Evolutionary conservation across 1,140 invertebrate genomes (phyloP), one percentile per base, ranked within the genome.

Genomic region (Eciton burchellii): DNA sequence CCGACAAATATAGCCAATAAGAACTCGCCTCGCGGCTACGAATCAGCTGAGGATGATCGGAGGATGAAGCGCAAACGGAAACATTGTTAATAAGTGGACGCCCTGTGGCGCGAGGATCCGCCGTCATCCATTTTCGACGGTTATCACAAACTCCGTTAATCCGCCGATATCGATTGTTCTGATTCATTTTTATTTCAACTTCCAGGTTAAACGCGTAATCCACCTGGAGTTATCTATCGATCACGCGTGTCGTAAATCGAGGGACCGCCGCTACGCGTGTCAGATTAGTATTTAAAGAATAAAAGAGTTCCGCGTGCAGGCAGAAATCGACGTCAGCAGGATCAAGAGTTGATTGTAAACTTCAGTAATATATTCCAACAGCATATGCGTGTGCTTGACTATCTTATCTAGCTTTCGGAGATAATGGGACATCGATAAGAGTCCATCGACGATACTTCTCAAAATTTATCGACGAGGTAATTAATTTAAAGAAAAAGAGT

Each of bases 21-120:
- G 47, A 73, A n/a, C n/a, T 16, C 41, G 29, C 0, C 0, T 41
- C 1, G 16, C 1, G 6, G 19, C 49, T 24, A 19, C 16, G 3
- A 21, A 21, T 4, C 12, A 19, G 26, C 11, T 21, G 29, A 56
- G n/a, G n/a, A n/a, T n/a, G n/a, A 29, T 35, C 35, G 35, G 35
- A 6, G 35, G 35, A 35, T 35, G 35, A 35, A 35, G 35, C 35
- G 35, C 6, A n/a, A n/a, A n/a, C n/a, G n/a, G 41, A 6, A 81
- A 71, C 29, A 14, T 19, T 72, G 54, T 84, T 84, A 81, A 84
- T 82, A 81, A 84, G 71, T 41, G 3, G 59, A 19, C 26, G 5
- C 52, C 76, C 60, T 35, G 9, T 35, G 35, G 14, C 9, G 1
- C 29, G 16, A 12, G 29, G 16, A 60, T 19, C 19, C 24, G 54